These are phyloP conservation scores for Falco berigora DNA, from an alignment of 2,797 vertebrate species.

Conservation along the genomic window DNA sequence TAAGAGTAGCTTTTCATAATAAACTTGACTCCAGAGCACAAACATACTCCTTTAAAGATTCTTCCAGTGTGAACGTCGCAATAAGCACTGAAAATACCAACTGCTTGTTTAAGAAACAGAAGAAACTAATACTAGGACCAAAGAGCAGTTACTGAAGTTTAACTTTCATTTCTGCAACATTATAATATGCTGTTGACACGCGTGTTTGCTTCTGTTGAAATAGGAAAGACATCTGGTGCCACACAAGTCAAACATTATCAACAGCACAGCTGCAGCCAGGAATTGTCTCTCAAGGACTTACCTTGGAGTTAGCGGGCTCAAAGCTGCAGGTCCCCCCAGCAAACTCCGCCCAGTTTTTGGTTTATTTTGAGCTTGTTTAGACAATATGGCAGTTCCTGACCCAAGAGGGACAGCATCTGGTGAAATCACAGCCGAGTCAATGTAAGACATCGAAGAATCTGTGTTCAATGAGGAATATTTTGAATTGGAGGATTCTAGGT, in stretches of 20 bases:
- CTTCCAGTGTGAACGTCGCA: background rate
- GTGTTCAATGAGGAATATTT: slow-evolving; percentile 87
- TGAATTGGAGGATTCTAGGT: slow-evolving; percentile 94
- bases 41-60: background rate
- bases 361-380: slow-evolving; percentile 94
- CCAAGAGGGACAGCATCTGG: slow-evolving; percentile 87
- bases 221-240: background rate
- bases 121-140: background rate
- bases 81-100: background rate
- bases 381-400: slow-evolving; percentile 84
- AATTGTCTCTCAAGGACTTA: slow-evolving; percentile 35
- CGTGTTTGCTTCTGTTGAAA: rapidly evolving
- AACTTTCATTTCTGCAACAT: background rate
- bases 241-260: rapidly evolving
- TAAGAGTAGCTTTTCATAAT: background rate
- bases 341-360: slow-evolving; percentile 94
- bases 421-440: slow-evolving; percentile 93
- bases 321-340: slow-evolving; percentile 86
- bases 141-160: background rate
- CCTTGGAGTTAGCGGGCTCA: slow-evolving; percentile 96
- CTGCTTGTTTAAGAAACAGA: background rate
- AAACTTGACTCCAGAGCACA: background rate
- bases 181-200: rapidly evolving
- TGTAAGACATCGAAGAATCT: slow-evolving; percentile 93
- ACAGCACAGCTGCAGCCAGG: background rate